Evolutionary conservation across 2,113 vertebrate genomes (phyloP).

Genomic region (Alligator mississippiensis): DNA sequence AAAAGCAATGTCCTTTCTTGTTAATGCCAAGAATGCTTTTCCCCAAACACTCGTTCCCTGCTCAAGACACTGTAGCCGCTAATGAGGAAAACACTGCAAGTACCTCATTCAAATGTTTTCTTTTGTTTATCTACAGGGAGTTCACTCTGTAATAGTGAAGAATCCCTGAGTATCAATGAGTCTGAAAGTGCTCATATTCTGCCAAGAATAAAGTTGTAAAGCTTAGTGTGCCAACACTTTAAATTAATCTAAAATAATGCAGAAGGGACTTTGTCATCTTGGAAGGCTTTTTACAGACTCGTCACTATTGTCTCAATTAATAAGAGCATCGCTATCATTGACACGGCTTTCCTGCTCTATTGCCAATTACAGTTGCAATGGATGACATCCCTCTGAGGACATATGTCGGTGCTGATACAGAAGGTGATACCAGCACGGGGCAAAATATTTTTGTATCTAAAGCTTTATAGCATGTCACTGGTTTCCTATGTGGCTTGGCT

Average conservation of each 20-base stretch:
- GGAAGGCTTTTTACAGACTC: conserved; percentile 62
- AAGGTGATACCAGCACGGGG: background rate
- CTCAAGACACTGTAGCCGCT: conserved; percentile 73
- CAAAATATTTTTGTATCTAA: conserved; percentile 21
- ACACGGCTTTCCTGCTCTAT: conserved; percentile 19
- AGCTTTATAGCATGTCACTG: background rate
- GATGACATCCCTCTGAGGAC: conserved; percentile 37
- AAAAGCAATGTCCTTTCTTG: conserved; percentile 79
- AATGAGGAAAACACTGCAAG: conserved; percentile 77
- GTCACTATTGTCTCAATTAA: conserved; percentile 66
- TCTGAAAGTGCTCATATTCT: conserved; percentile 72
- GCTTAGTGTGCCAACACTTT: conserved; percentile 68
- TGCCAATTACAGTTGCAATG: conserved; percentile 27
- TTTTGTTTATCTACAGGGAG: conserved; percentile 76
- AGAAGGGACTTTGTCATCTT: conserved; percentile 68
- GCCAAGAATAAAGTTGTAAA: conserved; percentile 78
- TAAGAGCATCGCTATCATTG: conserved; percentile 57
- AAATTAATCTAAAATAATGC: conserved; percentile 76
- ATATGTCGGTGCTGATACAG: background rate
- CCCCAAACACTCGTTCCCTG: conserved; percentile 73
- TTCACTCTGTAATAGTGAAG: conserved; percentile 68
- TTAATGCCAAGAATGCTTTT: conserved; percentile 74
- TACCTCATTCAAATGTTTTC: conserved; percentile 72
- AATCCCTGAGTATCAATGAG: conserved; percentile 74
- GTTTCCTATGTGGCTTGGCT: conserved; percentile 50